A percentile compares a stretch with the other conserved stretches of the same genome.
phyloP scores from a whole-genome alignment of 2,888 invertebrate species.

The Rotaria macrura region DNA sequence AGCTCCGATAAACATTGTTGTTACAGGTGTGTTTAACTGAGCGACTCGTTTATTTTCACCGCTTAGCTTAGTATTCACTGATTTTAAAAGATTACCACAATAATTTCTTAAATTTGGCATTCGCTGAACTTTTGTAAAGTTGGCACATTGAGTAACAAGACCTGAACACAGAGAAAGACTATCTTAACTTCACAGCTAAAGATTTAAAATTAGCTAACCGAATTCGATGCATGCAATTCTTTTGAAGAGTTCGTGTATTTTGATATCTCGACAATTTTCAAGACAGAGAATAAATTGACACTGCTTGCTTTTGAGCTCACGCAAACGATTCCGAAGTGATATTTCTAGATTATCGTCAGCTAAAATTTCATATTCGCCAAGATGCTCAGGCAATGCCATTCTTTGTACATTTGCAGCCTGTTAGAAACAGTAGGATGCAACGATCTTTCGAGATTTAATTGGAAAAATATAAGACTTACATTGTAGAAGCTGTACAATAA shows the following conservation, averaged over 20 bases:
- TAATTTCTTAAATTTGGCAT: background rate
- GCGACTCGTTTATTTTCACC: background rate
- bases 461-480: background rate
- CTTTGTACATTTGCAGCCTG: background rate
- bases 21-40: background rate
- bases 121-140: background rate
- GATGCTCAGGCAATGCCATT: background rate
- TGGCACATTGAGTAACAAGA: background rate
- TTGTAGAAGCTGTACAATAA: background rate
- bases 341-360: background rate
- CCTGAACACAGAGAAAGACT: background rate
- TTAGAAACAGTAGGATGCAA: background rate
- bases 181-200: background rate
- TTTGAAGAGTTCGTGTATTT: background rate
- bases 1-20: background rate
- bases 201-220: background rate
- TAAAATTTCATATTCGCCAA: background rate
- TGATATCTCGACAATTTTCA: background rate
- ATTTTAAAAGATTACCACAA: background rate
- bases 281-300: background rate
- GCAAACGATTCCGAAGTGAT: background rate
- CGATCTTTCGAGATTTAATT: background rate
- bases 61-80: background rate
- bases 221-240: background rate
- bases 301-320: background rate